Percentiles rank a stretch among this genome's conserved stretches.
Conservation (phyloP, 2,113 vertebrate genomes). For the Cygnus buccinator region DNA sequence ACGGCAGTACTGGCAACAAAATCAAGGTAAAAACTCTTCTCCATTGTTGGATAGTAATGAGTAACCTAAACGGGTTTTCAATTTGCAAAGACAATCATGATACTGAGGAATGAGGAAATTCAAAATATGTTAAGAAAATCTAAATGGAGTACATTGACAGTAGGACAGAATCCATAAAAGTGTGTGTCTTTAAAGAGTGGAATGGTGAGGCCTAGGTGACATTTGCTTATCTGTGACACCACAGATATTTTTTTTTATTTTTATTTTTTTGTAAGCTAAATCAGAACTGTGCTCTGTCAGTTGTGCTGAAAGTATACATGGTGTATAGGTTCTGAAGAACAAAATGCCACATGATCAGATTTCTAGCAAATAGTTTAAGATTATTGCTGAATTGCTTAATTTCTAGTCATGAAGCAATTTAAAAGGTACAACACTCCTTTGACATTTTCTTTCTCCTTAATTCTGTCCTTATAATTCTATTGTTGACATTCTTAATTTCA, state of each 20-base stretch:
- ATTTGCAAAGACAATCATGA: background rate
- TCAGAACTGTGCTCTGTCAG: background rate
- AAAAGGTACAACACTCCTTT: background rate
- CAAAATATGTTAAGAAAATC: background rate
- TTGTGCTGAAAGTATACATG: background rate
- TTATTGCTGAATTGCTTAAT: background rate
- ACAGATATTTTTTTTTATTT: background rate
- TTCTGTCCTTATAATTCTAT: background rate
- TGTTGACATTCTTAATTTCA: background rate
- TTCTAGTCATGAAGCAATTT: background rate
- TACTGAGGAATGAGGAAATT: background rate
- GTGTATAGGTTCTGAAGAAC: background rate
- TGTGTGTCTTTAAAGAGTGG: background rate
- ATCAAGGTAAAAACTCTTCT: background rate
- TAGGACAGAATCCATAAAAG: background rate
- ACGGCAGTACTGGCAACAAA: background rate
- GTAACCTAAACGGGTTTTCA: background rate
- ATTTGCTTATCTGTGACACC: background rate
- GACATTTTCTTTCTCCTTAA: constrained; percentile 31
- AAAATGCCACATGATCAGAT: background rate
- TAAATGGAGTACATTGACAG: background rate
- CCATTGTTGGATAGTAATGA: background rate
- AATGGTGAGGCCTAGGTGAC: background rate
- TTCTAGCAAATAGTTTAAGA: background rate
- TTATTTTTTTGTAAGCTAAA: background rate